Evolutionary conservation across 2,888 invertebrate genomes (phyloP).

Genomic region (Seira sanloemensis): DNA sequence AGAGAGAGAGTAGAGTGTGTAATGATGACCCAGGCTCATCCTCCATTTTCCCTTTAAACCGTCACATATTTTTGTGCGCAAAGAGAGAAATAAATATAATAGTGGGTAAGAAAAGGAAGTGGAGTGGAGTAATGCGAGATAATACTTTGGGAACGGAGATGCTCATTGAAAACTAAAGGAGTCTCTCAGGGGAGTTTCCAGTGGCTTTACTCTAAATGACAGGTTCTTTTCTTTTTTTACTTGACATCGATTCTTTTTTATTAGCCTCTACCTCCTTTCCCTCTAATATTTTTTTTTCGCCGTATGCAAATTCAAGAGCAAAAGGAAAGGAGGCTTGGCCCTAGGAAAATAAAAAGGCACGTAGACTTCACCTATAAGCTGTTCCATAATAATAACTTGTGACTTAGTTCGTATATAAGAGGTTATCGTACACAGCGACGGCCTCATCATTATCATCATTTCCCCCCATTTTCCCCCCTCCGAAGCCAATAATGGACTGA

Average conservation of each 20-base stretch:
- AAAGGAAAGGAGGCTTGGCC: not conserved
- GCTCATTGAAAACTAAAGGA: conserved; percentile 28
- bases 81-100: conserved; percentile 18
- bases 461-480: not conserved
- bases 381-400: conserved; percentile 2
- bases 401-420: conserved; percentile 7
- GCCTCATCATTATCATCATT: conserved; percentile 18
- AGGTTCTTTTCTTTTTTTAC: conserved; percentile 59
- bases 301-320: conserved; percentile 11
- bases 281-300: conserved; percentile 1
- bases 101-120: not conserved
- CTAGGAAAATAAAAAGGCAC: conserved; percentile 14
- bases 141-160: conserved; percentile 13
- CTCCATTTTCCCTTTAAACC: not conserved
- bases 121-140: not conserved
- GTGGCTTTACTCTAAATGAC: conserved; percentile 56
- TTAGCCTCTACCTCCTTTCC: conserved; percentile 36
- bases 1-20: not conserved
- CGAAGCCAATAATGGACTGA: conserved; percentile 56
- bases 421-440: too few relatives aligned
- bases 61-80: not conserved
- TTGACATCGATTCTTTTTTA: conserved; percentile 65
- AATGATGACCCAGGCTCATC: conserved; percentile 19
- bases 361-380: not conserved
- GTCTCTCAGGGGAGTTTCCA: conserved; percentile 45